Evolutionary conservation across 1,140 invertebrate species (phyloP).

Genomic region (Zaprionus tsacasi): DNA sequence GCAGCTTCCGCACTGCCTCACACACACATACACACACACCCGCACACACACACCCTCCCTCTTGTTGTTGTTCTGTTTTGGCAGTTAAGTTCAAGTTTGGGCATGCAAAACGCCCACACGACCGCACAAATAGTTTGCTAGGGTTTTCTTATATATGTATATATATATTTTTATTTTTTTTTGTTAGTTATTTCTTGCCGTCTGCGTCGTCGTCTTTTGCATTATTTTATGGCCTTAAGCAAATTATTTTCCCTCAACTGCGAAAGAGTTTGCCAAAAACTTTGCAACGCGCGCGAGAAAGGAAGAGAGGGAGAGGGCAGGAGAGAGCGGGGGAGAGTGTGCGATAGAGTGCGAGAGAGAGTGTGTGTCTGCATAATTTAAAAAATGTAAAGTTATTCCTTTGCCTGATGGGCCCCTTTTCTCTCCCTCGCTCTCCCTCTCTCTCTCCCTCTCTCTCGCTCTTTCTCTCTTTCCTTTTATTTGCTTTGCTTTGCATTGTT

Average conservation of each 20-base stretch:
- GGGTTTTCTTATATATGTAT: neutral
- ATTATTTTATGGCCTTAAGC: constrained; percentile 77
- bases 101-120: constrained; percentile 32
- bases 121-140: constrained; percentile 34
- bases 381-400: constrained; percentile 52
- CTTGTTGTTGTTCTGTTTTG: constrained; percentile 22
- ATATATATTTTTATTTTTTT: neutral
- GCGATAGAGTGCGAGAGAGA: neutral
- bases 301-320: constrained; percentile 2
- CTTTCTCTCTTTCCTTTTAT: neutral
- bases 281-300: constrained; percentile 40
- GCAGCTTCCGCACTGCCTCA: neutral
- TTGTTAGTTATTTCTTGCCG: no score
- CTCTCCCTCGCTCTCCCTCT: neutral
- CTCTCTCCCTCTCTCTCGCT: neutral
- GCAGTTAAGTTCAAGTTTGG: constrained; percentile 30
- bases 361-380: constrained; percentile 54
- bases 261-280: constrained; percentile 64
- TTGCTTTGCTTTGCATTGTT: constrained; percentile 44
- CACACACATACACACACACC: constrained; percentile 25
- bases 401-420: constrained; percentile 6
- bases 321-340: neutral
- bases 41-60: neutral
- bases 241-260: constrained; percentile 69
- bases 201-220: constrained; percentile 31